These are phyloP conservation scores for Herpetotheres cachinnans DNA, from an alignment of 2,113 vertebrate species.

Conservation along the genomic window DNA sequence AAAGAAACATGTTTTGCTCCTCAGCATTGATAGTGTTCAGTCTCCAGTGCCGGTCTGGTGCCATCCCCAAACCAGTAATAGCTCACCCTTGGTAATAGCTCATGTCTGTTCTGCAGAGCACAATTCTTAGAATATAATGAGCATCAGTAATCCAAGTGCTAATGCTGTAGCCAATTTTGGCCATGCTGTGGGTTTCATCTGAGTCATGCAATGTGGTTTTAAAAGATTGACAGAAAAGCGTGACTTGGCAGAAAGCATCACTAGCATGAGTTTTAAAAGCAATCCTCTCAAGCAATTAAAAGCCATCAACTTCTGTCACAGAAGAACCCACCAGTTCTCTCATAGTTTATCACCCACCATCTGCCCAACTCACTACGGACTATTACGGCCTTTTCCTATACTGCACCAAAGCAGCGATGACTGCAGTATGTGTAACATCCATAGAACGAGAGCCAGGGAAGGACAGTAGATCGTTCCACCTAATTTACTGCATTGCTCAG, in stretches of 20 bases:
- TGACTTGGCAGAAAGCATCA: neutral
- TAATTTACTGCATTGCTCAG: neutral
- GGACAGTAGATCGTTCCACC: neutral
- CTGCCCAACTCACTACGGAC: neutral
- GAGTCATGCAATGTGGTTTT: neutral
- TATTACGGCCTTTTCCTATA: neutral
- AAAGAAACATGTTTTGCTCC: neutral
- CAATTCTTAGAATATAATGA: neutral
- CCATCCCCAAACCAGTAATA: neutral
- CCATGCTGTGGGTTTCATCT: neutral
- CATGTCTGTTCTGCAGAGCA: neutral
- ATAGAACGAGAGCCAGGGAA: neutral
- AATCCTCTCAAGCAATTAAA: neutral
- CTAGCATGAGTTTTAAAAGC: neutral
- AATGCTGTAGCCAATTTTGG: neutral
- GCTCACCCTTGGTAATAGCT: neutral
- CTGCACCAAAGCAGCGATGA: neutral
- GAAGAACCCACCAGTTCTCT: neutral
- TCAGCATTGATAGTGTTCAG: neutral
- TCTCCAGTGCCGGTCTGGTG: neutral
- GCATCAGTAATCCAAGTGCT: neutral
- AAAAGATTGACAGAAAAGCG: neutral
- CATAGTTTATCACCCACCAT: neutral
- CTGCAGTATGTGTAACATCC: neutral
- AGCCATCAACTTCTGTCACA: neutral